These are phyloP conservation scores for Anguilla anguilla DNA, from an alignment of 2,797 vertebrate species.

Conservation along the genomic window DNA sequence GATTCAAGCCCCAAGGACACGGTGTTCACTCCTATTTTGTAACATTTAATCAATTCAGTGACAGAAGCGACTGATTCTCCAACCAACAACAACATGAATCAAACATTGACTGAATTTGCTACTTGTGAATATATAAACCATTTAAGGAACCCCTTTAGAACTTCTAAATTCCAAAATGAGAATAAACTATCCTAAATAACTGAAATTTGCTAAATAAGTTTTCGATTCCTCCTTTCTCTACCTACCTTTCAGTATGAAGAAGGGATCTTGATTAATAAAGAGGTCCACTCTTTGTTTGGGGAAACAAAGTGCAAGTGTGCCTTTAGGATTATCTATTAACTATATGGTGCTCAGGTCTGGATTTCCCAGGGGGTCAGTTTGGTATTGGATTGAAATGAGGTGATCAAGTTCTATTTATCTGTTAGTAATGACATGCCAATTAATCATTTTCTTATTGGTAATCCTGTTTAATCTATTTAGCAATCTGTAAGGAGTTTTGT, in stretches of 20 bases:
- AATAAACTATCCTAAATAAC: not conserved
- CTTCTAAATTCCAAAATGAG: constrained; percentile 2
- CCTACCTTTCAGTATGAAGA: constrained; percentile 60
- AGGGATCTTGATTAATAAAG: constrained; percentile 42
- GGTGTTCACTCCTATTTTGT: not conserved
- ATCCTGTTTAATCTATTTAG: not conserved
- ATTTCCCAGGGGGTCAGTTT: not conserved
- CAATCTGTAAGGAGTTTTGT: not conserved
- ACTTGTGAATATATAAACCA: not conserved
- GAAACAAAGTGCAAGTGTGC: constrained; percentile 80
- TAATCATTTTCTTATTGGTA: not conserved
- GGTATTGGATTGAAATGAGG: not conserved
- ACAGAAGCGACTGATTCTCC: not conserved
- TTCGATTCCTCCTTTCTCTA: constrained; percentile 32
- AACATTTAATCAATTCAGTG: not conserved
- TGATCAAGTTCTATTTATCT: not conserved
- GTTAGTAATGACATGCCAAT: not conserved
- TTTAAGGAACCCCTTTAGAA: not conserved
- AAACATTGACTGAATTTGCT: not conserved
- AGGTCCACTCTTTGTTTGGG: constrained; percentile 64
- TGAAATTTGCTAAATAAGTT: not conserved
- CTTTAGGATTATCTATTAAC: constrained; percentile 76
- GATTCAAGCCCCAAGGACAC: not conserved
- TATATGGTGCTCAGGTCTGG: constrained; percentile 10
- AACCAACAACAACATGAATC: not conserved